Evolutionary conservation across 2,888 invertebrate species (phyloP), one percentile per base, ranked within the genome.

Genomic region (Acrobasis consociella): DNA sequence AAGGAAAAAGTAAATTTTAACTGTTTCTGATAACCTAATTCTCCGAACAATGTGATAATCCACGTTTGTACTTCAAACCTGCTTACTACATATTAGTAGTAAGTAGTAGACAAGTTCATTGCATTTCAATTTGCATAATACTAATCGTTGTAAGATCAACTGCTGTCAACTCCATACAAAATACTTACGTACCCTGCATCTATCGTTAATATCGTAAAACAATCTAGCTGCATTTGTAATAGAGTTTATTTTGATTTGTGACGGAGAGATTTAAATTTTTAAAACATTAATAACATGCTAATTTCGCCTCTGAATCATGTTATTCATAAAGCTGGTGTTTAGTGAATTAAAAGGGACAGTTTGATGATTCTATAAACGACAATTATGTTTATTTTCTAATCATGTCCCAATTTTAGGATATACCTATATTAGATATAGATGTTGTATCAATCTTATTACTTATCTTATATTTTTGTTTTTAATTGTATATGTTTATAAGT

Each of bases 11-110:
- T 31, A 7, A 5, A 31, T 0, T 31, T 31, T 31, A 31, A 31
- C 31, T 5, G 31, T 5, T 31, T 31, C 31, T 31, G 2, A 8
- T 7, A 8, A 31, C 2, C 31, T 22, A 31, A 31, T 31, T 31
- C 31, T 31, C 31, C 5, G 31, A 31, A 31, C 31, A 31, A 31
- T 31, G 8, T 31, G 50, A 38, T 50, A 60, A 60, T 50, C 59
- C 59, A n/a, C 39, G n/a, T 51, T 60, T 60, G 59, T 38, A 31
- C 50, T 60, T 50, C 11, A 50, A 60, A 60, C 59, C 49, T 60
- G 39, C 59, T 60, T 37, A 49, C 37, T 38, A 50, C n/a, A 55
- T 55, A 37, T 31, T 39, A 39, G 39, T 10, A 38, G 55, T 55
- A 31, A 51, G 22, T 55, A 38, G 16, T 38, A 13, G n/a, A 16